Evolutionary conservation across 2,797 vertebrate genomes (phyloP).

Genomic region (Pyrocephalus nanus): DNA sequence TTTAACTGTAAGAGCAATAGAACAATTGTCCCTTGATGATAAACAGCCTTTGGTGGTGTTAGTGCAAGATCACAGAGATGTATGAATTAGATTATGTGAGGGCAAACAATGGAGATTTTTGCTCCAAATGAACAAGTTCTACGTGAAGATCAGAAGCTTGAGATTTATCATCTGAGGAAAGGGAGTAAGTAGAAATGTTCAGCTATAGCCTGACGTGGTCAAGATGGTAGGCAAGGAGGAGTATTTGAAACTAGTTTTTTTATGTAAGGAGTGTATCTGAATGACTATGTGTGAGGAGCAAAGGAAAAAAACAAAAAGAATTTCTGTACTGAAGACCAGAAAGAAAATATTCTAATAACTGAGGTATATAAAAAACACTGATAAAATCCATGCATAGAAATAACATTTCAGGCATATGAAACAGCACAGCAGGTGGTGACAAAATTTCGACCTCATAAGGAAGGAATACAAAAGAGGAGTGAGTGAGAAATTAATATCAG

Average conservation of each 20-base stretch:
- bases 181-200: background rate
- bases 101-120: background rate
- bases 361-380: background rate
- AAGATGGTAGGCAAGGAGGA: background rate
- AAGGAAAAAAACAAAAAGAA: background rate
- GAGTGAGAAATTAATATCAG: background rate
- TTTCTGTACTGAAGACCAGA: background rate
- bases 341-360: background rate
- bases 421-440: background rate
- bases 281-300: background rate
- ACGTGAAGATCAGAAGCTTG: background rate
- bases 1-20: background rate
- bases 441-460: background rate
- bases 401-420: background rate
- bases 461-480: background rate
- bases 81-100: background rate
- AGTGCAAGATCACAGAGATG: background rate
- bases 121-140: background rate
- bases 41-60: background rate
- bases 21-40: background rate
- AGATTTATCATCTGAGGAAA: background rate
- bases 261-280: background rate
- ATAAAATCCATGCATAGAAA: background rate
- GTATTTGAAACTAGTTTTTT: background rate
- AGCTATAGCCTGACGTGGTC: background rate